Evolutionary conservation across 2,888 invertebrate species (phyloP), one percentile per base, ranked within the genome.

Genomic region (Notodonta ziczac): DNA sequence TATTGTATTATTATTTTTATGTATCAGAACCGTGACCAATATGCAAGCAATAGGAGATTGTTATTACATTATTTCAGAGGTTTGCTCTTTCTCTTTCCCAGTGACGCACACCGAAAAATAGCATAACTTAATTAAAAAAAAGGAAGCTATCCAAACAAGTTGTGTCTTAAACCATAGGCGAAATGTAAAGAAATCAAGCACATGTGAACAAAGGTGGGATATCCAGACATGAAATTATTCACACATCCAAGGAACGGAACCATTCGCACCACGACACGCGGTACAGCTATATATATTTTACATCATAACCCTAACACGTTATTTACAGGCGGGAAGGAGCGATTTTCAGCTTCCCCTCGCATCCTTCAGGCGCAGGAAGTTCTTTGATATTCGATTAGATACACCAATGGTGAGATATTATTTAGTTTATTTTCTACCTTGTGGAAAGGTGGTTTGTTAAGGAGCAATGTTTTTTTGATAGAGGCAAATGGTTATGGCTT

Each of bases 271-370:
- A 75, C 77, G 80, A 81, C 82, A 82, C 79, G 80, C 83, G 82
- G 82, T 78, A 77, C 68, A 67, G 77, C 80, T 82, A 78, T 80
- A 80, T 81, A 85, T 84, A 24, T 86, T 84, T 85, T 83, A 84
- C 81, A 79, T 71, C 73, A 74, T 73, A 74, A 69, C 80, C 81
- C 80, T 84, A 85, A 87, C 85, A 87, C 76, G 83, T 85, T 86
- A 86, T 87, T 87, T 86, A 85, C 84, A 79, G 82, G 77, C 77
- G 77, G 82, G 81, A 83, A 83, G 80, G 79, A 82, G 73, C 83
- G 83, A 85, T 86, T 86, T 82, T 79, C 81, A 82, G 77, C 76
- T 80, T 77, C 78, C 80, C 76, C 74, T 76, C 62, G 42, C 54
- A 40, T 40, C 40, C 62, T 61, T 59, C 63, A 64, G 63, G 74